Base-by-base conservation (phyloP, 1,140 invertebrate species). In the Cataglyphis hispanica region DNA sequence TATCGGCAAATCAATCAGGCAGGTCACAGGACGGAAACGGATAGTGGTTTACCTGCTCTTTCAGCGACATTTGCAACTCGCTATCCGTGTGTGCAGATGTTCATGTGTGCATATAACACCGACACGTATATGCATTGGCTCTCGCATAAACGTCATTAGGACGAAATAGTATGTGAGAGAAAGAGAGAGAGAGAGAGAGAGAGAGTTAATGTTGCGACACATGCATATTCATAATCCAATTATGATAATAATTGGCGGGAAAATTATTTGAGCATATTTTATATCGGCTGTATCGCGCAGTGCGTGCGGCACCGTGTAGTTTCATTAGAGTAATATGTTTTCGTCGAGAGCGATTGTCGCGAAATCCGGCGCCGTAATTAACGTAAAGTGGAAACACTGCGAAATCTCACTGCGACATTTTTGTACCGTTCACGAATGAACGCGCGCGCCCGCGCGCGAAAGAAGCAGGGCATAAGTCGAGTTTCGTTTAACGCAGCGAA, bases 141-240 rank as follows among this genome's bases (percentile, higher is more conserved):
- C 50, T 8, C 50, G 31, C n/a, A 25, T 72, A 37, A 60, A 60
- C 66, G 77, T 43, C 77, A 69, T 40, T 70, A 16, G 40, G 46
- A 77, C 72, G 72, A 58, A 67, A 76, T 22, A 50, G 40, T 43
- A 10, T 40, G 2, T 40, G 43, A 13, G 13, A 3, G 43, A 46
- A 1, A 46, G 43, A 13, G 43, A 46, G 13, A 19, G 46, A 50
- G 43, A 46, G 11, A 46, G 11, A 10, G 40, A 43, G 43, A 13
- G 64, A 63, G 80, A 75, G 34, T 80, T 78, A 86, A 87, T 46
- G 85, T 66, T 50, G 25, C 46, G 63, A 34, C 19, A 22, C 67
- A 74, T 87, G 67, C 87, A 85, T 89, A 87, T 87, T 87, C 87
- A 84, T 87, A 87, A 69, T 58, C 77, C 80, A 87, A 83, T 89